Percentiles rank a stretch among this genome's conserved stretches.
These are phyloP conservation scores for Enteromius thamalakanensis DNA, from an alignment of 2,797 vertebrate species.

Conservation along the genomic window DNA sequence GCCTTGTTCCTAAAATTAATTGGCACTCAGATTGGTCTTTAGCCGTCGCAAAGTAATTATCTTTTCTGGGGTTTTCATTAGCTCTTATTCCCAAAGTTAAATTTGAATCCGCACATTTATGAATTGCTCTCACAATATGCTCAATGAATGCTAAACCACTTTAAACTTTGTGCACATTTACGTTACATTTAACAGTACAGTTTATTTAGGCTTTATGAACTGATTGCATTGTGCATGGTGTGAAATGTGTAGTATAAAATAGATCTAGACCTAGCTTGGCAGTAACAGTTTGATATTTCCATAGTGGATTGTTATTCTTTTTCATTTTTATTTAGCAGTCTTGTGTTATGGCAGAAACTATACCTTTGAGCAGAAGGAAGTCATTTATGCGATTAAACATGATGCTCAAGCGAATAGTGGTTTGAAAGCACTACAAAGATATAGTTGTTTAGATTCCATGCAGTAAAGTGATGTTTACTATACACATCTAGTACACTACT, in stretches of 20 bases:
- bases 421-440: conserved; percentile 5
- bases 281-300: not conserved
- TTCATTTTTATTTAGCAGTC: not conserved
- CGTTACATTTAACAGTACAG: not conserved
- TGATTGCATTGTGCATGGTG: not conserved
- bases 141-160: not conserved
- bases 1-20: conserved; percentile 26
- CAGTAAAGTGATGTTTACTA: not conserved
- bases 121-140: not conserved
- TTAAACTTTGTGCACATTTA: not conserved
- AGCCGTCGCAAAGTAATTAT: conserved; percentile 33
- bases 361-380: not conserved
- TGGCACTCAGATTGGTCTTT: conserved; percentile 30
- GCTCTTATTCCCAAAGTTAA: conserved; percentile 18
- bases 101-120: not conserved
- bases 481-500: not conserved
- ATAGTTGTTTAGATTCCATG: not conserved
- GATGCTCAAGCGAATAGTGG: not conserved
- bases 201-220: not conserved
- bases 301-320: not conserved
- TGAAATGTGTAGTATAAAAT: not conserved
- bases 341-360: not conserved
- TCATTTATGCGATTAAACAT: not conserved
- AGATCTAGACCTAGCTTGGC: not conserved
- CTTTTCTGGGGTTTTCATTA: conserved; percentile 29